Evolutionary conservation across 2,888 invertebrate genomes (phyloP).

Genomic region (Corythucha ciliata): DNA sequence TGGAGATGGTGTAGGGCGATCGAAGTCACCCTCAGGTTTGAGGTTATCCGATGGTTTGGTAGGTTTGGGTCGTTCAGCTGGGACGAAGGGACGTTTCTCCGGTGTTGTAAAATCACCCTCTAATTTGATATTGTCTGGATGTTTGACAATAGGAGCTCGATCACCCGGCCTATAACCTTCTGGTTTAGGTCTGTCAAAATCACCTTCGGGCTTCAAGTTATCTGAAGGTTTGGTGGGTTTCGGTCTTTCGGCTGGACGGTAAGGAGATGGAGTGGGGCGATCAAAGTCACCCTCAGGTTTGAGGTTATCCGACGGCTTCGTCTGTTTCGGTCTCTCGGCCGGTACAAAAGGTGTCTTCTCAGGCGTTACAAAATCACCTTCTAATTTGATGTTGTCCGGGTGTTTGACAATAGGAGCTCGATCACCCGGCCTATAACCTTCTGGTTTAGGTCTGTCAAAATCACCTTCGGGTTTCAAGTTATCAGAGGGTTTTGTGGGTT

Average conservation of each 20-base stretch:
- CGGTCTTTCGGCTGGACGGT: constrained; percentile 44
- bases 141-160: constrained; percentile 36
- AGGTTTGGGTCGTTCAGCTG: no score
- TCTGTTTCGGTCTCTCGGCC: constrained; percentile 33
- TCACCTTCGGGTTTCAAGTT: constrained; percentile 48
- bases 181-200: constrained; percentile 42
- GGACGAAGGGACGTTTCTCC: constrained; percentile 46
- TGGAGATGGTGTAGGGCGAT: constrained; percentile 36
- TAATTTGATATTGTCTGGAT: constrained; percentile 38
- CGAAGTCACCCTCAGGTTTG: constrained; percentile 49
- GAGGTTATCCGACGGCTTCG: constrained; percentile 39
- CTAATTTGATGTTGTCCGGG: constrained; percentile 36
- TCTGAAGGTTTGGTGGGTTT: constrained; percentile 42
- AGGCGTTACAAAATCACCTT: constrained; percentile 43
- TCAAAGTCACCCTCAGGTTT: constrained; percentile 38
- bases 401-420: constrained; percentile 41
- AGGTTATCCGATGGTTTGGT: constrained; percentile 45
- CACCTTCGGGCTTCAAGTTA: constrained; percentile 48
- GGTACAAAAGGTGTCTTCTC: constrained; percentile 43
- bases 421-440: constrained; percentile 43
- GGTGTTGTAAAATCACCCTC: constrained; percentile 46
- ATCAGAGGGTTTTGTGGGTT: constrained; percentile 45
- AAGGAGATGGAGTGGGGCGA: constrained; percentile 35
- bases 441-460: constrained; percentile 41
- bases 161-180: constrained; percentile 34